phyloP scores from a whole-genome alignment of 1,140 invertebrate genomes.

The Callitettix versicolor region DNA sequence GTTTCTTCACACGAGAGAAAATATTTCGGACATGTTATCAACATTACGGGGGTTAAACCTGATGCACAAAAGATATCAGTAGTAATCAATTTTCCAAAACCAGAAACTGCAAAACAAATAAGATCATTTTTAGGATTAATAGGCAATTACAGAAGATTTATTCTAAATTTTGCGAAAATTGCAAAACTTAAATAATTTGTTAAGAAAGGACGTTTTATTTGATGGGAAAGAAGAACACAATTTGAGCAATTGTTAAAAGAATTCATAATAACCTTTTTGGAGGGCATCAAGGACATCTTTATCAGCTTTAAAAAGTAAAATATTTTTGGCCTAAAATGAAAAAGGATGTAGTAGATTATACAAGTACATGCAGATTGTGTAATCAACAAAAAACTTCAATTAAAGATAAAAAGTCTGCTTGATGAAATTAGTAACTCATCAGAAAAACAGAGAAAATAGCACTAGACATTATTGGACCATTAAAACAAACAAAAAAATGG shows the following conservation, averaged over 20 bases:
- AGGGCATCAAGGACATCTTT: constrained; percentile 20
- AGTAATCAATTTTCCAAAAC: constrained; percentile 31
- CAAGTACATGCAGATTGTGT: constrained; percentile 18
- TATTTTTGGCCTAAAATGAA: too few species aligned
- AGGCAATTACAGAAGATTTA: constrained; percentile 35
- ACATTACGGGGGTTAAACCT: constrained; percentile 32
- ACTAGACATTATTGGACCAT: constrained; percentile 32
- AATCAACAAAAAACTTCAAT: constrained; percentile 16
- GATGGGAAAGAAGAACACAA: not conserved
- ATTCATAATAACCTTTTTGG: constrained; percentile 9
- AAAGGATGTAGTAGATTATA: constrained; percentile 9
- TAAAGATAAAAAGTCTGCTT: constrained; percentile 9
- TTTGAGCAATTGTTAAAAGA: not conserved
- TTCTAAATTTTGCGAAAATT: constrained; percentile 29
- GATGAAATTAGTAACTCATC: not conserved
- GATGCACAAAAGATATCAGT: constrained; percentile 33
- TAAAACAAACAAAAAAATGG: constrained; percentile 21
- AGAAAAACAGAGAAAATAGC: constrained; percentile 26
- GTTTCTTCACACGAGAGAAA: constrained; percentile 34
- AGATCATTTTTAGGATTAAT: constrained; percentile 35
- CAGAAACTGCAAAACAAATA: constrained; percentile 32
- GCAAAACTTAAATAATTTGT: constrained; percentile 26
- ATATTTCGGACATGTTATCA: constrained; percentile 35
- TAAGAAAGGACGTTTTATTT: not conserved
- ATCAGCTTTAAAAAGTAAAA: too few species aligned